Percentiles rank a stretch among this genome's conserved stretches.
Evolutionary conservation across 2,797 vertebrate genomes (phyloP).

Genomic region (Aulostomus chinensis): DNA sequence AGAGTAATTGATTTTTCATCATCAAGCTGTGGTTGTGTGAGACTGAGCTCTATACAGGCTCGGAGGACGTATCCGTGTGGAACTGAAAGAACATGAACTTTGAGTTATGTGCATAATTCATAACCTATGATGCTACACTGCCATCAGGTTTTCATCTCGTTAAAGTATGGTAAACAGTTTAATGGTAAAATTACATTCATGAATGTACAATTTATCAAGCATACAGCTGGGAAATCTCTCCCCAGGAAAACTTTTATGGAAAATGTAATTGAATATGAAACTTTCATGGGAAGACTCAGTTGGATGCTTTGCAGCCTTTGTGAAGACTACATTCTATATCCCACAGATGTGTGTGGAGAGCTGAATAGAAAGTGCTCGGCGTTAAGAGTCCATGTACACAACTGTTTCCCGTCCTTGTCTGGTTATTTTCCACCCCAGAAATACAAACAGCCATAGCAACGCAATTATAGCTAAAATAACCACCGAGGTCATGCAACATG

Average conservation of each 20-base stretch:
- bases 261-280: slow-evolving; percentile 38
- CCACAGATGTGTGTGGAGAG: slow-evolving; percentile 27
- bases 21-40: slow-evolving; percentile 25
- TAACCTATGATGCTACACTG: slow-evolving; percentile 46
- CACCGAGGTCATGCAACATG: slow-evolving; percentile 21
- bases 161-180: no score
- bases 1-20: slow-evolving; percentile 21
- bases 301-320: slow-evolving; percentile 20
- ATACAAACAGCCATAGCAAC: slow-evolving; percentile 39
- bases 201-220: slow-evolving; percentile 32
- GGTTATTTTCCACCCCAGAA: slow-evolving; percentile 24
- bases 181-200: slow-evolving; percentile 51
- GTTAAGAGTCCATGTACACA: no score
- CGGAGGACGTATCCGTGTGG: slow-evolving; percentile 15
- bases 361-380: no score
- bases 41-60: slow-evolving; percentile 19
- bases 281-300: slow-evolving; percentile 23
- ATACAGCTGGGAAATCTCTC: slow-evolving; percentile 21
- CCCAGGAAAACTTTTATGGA: slow-evolving; percentile 22
- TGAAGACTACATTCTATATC: slow-evolving; percentile 24
- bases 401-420: slow-evolving; percentile 32
- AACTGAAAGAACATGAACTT: slow-evolving; percentile 27
- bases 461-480: slow-evolving; percentile 27
- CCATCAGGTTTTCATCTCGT: slow-evolving; percentile 42
- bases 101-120: slow-evolving; percentile 47